A percentile compares a stretch with the other conserved stretches of the same genome.
These are phyloP conservation scores for Bemisia tabaci DNA, from an alignment of 1,140 invertebrate species.

Conservation along the genomic window DNA sequence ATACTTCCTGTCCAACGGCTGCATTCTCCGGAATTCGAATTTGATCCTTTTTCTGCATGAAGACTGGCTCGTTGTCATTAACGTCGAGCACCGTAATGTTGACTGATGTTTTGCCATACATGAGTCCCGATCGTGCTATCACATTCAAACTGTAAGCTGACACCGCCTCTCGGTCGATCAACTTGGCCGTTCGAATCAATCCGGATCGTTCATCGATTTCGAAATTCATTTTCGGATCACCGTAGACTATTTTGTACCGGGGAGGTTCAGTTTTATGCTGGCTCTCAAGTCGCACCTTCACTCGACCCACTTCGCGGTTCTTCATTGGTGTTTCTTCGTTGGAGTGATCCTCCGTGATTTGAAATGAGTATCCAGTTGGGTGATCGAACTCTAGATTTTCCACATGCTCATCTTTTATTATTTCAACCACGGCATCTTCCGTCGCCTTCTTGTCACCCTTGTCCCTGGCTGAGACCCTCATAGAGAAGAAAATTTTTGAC, in stretches of 20 bases:
- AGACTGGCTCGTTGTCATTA: constrained; percentile 82
- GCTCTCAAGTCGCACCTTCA: constrained; percentile 41
- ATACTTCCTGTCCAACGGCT: constrained; percentile 83
- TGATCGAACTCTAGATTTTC: constrained; percentile 57
- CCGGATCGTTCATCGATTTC: constrained; percentile 64
- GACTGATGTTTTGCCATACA: constrained; percentile 55
- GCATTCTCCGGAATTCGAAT: constrained; percentile 69
- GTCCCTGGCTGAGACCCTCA: constrained; percentile 64
- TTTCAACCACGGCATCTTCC: constrained; percentile 66
- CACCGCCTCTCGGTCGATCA: constrained; percentile 71
- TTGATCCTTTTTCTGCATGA: constrained; percentile 59
- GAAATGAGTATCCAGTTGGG: constrained; percentile 61
- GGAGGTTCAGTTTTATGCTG: constrained; percentile 33
- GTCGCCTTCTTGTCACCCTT: constrained; percentile 50
- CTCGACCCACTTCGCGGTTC: constrained; percentile 56
- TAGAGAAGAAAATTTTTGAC: constrained; percentile 49
- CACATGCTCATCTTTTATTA: constrained; percentile 53
- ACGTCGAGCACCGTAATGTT: constrained; percentile 75
- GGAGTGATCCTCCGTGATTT: constrained; percentile 56
- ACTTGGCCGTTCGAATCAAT: constrained; percentile 58
- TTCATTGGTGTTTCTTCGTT: constrained; percentile 35
- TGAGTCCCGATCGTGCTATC: constrained; percentile 49
- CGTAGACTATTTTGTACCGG: constrained; percentile 67
- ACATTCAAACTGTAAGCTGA: constrained; percentile 62
- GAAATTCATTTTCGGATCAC: constrained; percentile 64